These are phyloP conservation scores for Eudasyphora cyanicolor DNA, from an alignment of 2,888 invertebrate genomes.

Conservation along the genomic window DNA sequence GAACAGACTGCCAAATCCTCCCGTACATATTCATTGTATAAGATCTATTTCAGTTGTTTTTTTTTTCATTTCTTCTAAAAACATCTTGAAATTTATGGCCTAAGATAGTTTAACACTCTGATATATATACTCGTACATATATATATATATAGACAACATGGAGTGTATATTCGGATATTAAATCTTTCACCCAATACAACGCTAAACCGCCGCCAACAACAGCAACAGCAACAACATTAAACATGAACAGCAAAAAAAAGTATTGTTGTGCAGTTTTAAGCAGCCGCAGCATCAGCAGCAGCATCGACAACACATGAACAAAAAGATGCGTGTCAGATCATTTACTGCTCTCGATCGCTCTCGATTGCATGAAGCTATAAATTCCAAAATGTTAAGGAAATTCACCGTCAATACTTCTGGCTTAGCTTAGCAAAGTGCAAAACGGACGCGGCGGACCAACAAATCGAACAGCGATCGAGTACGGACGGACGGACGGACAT, in stretches of 20 bases:
- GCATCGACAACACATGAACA: neutral
- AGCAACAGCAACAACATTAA: neutral
- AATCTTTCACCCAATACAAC: conserved; percentile 29
- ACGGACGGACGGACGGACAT: neutral
- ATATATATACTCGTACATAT: conserved; percentile 6
- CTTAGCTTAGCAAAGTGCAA: neutral
- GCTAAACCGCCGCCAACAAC: conserved; percentile 21
- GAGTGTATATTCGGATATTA: conserved; percentile 18
- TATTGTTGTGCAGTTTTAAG: conserved; percentile 31
- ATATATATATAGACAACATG: neutral
- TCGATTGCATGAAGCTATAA: conserved; percentile 64
- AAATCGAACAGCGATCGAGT: neutral
- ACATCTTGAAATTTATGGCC: conserved; percentile 59
- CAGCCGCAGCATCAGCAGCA: neutral
- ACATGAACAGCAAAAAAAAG: conserved; percentile 29
- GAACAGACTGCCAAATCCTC: no score
- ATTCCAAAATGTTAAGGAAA: conserved; percentile 54
- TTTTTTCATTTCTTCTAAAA: no score
- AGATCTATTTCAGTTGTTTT: conserved; percentile 56
- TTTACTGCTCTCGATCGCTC: conserved; percentile 63
- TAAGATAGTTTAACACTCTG: conserved; percentile 39
- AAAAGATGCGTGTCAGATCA: conserved; percentile 66
- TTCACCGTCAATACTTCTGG: conserved; percentile 14
- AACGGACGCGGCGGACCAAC: neutral
- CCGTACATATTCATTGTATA: no score